Conservation (phyloP, 2,888 invertebrate genomes). For the Ormyrus pomaceus region DNA sequence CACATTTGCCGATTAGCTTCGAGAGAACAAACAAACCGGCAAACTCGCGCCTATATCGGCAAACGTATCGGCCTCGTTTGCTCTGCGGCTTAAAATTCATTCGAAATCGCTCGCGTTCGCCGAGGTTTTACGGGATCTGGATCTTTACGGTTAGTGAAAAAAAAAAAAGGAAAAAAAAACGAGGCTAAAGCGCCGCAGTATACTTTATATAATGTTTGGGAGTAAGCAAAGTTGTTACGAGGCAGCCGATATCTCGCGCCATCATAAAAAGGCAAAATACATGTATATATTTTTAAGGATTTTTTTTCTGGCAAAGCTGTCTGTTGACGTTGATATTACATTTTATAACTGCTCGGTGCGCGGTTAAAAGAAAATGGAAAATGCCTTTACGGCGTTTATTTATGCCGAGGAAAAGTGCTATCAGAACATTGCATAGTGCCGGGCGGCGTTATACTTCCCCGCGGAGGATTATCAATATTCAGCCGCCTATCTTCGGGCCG, state of each 20-base stretch:
- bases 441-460: constrained; percentile 30
- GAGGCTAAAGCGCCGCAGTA: not conserved
- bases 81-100: not conserved
- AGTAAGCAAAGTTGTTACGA: constrained; percentile 39
- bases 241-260: constrained; percentile 27
- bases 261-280: constrained; percentile 45
- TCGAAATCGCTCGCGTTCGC: not conserved
- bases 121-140: not conserved
- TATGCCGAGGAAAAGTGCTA: constrained; percentile 55
- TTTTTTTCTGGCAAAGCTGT: constrained; percentile 27
- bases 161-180: too few species aligned
- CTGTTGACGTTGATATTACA: constrained; percentile 51
- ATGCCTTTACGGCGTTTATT: constrained; percentile 56
- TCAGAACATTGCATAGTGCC: constrained; percentile 51
- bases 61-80: too few species aligned
- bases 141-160: constrained; percentile 2
- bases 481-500: constrained; percentile 53
- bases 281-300: constrained; percentile 28
- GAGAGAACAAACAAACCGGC: constrained; percentile 8
- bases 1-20: constrained; percentile 30
- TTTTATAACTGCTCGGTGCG: constrained; percentile 48
- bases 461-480: constrained; percentile 57
- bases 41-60: not conserved
- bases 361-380: constrained; percentile 55
- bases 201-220: constrained; percentile 13